A percentile compares a stretch with the other conserved stretches of the same genome.
These are phyloP conservation scores for Hermatobates lingyangjiaoensis DNA, from an alignment of 1,140 invertebrate genomes.

Conservation along the genomic window DNA sequence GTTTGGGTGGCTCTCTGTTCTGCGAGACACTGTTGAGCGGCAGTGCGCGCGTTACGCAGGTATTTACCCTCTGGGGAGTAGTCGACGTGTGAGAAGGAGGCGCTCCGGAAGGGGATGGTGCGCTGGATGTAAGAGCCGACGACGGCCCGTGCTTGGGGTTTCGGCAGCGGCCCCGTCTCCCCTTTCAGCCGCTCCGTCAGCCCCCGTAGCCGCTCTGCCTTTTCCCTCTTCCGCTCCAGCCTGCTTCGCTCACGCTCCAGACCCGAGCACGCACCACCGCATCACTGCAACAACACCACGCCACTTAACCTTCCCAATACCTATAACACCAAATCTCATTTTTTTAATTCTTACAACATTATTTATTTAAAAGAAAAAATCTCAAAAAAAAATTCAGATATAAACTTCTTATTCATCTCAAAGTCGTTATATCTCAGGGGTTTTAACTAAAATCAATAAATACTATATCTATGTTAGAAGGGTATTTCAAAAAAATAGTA, in stretches of 20 bases:
- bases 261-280: constrained; percentile 31
- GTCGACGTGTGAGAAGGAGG: constrained; percentile 67
- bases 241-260: constrained; percentile 26
- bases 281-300: background rate
- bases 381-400: too few species aligned
- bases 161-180: constrained; percentile 27
- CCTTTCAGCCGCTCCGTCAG: constrained; percentile 51
- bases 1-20: constrained; percentile 14
- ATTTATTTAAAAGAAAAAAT: too few species aligned
- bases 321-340: too few species aligned
- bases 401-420: too few species aligned
- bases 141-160: constrained; percentile 32
- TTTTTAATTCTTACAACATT: too few species aligned
- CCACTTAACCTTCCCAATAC: too few species aligned
- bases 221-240: constrained; percentile 31
- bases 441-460: too few species aligned
- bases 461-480: too few species aligned
- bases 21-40: constrained; percentile 6
- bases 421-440: too few species aligned
- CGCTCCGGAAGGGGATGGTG: constrained; percentile 48
- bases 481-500: too few species aligned
- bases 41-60: constrained; percentile 13
- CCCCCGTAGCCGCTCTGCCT: constrained; percentile 48
- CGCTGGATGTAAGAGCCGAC: constrained; percentile 36
- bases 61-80: constrained; percentile 29